These are phyloP conservation scores for Eupithecia centaureata DNA, from an alignment of 2,888 invertebrate genomes.

Conservation along the genomic window DNA sequence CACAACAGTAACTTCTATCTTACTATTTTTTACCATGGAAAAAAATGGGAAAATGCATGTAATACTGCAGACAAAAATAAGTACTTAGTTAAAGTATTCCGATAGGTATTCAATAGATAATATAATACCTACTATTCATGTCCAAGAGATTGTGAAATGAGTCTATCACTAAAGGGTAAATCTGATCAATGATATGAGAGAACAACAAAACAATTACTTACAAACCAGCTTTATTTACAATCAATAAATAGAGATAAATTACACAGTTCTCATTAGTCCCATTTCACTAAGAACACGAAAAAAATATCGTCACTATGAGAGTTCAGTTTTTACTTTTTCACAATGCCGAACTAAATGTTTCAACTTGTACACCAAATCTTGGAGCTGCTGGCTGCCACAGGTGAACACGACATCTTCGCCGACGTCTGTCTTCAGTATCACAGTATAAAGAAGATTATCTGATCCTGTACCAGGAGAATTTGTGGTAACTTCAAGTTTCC, in stretches of 20 bases:
- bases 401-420: constrained; percentile 83
- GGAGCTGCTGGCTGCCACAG: constrained; percentile 86
- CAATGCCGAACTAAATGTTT: constrained; percentile 86
- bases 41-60: too few relatives aligned
- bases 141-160: too few relatives aligned
- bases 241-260: not conserved
- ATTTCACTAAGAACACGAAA: not conserved
- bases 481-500: constrained; percentile 84
- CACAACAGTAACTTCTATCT: too few relatives aligned
- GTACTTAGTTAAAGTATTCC: too few relatives aligned
- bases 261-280: not conserved
- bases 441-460: constrained; percentile 74
- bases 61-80: too few relatives aligned
- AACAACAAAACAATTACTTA: not conserved
- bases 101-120: too few relatives aligned
- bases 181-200: not conserved
- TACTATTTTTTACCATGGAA: too few relatives aligned
- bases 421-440: constrained; percentile 69
- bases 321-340: constrained; percentile 78
- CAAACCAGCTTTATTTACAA: constrained; percentile 13
- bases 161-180: too few relatives aligned
- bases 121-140: too few relatives aligned
- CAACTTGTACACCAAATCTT: constrained; percentile 87
- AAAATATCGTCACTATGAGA: constrained; percentile 53
- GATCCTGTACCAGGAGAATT: constrained; percentile 71